Conservation (phyloP, 2,888 invertebrate genomes). For the Meta bourneti region DNA sequence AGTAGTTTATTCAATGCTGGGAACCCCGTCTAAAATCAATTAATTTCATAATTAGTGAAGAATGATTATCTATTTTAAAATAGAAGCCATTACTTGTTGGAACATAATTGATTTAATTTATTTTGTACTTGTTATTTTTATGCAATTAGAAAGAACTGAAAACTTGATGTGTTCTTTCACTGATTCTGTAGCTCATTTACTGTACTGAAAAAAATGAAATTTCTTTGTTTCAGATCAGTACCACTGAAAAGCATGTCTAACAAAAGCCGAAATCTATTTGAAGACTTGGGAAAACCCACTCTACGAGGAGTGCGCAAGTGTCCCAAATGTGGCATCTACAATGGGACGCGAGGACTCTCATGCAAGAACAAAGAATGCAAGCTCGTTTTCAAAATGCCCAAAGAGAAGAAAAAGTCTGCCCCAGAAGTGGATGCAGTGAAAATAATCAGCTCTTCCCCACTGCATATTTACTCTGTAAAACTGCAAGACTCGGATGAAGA, state of each 20-base stretch:
- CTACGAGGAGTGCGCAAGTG: slow-evolving; percentile 88
- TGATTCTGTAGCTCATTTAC: too few relatives aligned
- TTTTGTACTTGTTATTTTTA: too few relatives aligned
- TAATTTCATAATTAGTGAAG: too few relatives aligned
- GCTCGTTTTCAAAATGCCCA: slow-evolving; percentile 85
- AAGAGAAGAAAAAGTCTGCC: slow-evolving; percentile 81
- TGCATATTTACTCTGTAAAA: slow-evolving; percentile 85
- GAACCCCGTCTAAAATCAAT: too few relatives aligned
- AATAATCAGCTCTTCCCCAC: slow-evolving; percentile 85
- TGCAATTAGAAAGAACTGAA: too few relatives aligned
- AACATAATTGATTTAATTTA: too few relatives aligned
- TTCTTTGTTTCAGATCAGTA: not conserved
- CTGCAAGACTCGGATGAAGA: slow-evolving; percentile 87
- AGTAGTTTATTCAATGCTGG: too few relatives aligned
- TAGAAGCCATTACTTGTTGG: too few relatives aligned
- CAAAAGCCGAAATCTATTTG: slow-evolving; percentile 80
- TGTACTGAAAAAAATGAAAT: not conserved
- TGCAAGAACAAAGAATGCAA: slow-evolving; percentile 88
- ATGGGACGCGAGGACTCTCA: slow-evolving; percentile 87
- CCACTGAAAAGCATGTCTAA: slow-evolving; percentile 32
- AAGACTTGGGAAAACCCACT: slow-evolving; percentile 85
- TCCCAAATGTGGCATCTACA: slow-evolving; percentile 87
- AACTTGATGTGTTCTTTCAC: too few relatives aligned
- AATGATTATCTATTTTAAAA: too few relatives aligned
- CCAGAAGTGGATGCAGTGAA: slow-evolving; percentile 85